Base-by-base conservation (phyloP, 2,888 invertebrate species). In the Enchytraeus crypticus region DNA sequence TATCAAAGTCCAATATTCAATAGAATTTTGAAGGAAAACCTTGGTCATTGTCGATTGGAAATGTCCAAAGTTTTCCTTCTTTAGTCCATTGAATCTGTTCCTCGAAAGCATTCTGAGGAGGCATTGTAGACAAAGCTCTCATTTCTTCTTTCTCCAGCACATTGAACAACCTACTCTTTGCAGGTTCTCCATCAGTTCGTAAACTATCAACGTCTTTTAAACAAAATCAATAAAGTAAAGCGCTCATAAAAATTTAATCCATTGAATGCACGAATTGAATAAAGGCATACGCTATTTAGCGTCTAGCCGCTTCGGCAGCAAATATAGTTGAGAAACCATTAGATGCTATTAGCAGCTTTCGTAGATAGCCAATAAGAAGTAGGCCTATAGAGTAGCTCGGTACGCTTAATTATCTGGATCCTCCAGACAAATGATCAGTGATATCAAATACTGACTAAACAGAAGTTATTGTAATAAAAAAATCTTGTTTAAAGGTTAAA, bases 31-130 rank as follows among this genome's bases (percentile, higher is more conserved):
- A n/a, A n/a, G n/a, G 8, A 38, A 38, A 29, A 63, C 91, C 95
- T 83, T 90, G 89, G 80, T 98, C 97, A 82, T 98, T 98, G 78
- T 98, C 84, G 65, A 98, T 92, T 1, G 98, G 98, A 77, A 95
- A 98, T 68, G 87, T 86, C 97, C 97, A 98, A 18, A 96, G 79
- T 80, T 92, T 95, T 47, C 92, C 92, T 77, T 92, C 86, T 59
- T 92, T 86, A 0, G 97, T 97, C 95, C 93, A 95, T 57, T 85
- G 76, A 53, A 90, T 88, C 86, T 93, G 87, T 80, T 97, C 91
- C 78, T 97, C 88, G 78, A 90, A 95, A 73, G 88, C 87, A 81
- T 96, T 97, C 8, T 83, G 77, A 0, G 93, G 91, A 0, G 89
- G 87, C 32, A 60, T 30, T 26, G 34, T 60, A 3, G 51, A 53